A percentile compares a stretch with the other conserved stretches of the same genome.
phyloP scores from a whole-genome alignment of 2,888 invertebrate genomes.

The Bugulina stolonifera region DNA sequence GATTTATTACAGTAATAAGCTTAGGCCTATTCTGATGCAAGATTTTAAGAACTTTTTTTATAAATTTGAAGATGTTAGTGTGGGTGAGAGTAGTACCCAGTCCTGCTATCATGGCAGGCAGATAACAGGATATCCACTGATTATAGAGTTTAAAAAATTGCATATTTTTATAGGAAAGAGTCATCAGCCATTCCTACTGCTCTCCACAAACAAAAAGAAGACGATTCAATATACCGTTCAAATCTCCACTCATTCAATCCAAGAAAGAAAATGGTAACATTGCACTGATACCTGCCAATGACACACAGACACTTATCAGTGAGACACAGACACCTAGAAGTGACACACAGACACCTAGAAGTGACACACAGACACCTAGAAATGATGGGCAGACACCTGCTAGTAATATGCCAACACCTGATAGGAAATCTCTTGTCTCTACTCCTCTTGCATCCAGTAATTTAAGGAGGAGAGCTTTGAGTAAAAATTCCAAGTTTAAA shows the following conservation, averaged over 20 bases:
- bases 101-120: no score
- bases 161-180: no score
- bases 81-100: no score
- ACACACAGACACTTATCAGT: background rate
- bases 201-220: background rate
- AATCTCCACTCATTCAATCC: background rate
- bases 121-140: no score
- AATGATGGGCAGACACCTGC: background rate
- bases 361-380: background rate
- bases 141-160: no score
- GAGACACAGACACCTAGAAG: background rate
- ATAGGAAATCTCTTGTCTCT: background rate
- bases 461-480: background rate
- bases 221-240: background rate
- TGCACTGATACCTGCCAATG: background rate
- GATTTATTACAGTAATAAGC: no score
- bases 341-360: background rate
- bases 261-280: no score
- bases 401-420: background rate
- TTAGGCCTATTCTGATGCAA: no score
- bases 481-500: constrained; percentile 3
- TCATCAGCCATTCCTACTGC: no score
- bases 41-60: no score
- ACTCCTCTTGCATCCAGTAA: background rate
- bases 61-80: no score